Base-by-base conservation (phyloP, 1,140 invertebrate species). In the Brachionus rubens region DNA sequence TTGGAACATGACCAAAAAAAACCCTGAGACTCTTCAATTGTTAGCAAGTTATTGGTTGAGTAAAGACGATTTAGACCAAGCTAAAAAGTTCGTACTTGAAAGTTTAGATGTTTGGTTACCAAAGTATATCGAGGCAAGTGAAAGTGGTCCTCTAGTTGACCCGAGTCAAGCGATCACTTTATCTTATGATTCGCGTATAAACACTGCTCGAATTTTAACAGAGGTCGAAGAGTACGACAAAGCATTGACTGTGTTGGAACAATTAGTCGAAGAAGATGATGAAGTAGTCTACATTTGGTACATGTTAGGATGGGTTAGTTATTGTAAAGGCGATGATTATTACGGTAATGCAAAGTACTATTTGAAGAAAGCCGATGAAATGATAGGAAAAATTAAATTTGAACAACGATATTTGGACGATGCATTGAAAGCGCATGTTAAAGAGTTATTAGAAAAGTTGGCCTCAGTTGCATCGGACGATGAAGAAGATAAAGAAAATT, bases 1-100 rank as follows among this genome's bases (percentile, higher is more conserved):
- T 79, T 85, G 40, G 77, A 79, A 40, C 56, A 77, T 24, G 84
- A 86, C 40, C 26, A 76, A 6, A n/a, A 79, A 80, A 14, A 86
- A 85, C 78, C 81, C 84, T 7, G 85, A 86, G 77, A 82, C 83
- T 1, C 79, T 81, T 72, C 84, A 85, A 65, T 77, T 82, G 28
- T 80, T 81, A 72, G 83, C 84, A 16, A 84, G 80, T 77, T 85
- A 81, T 65, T 77, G 80, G 10, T 72, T 86, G 21, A 80, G 81
- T 36, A 82, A 82, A 79, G 81, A 82, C n/a, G 78, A 83, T 52
- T 79, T 79, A 78, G 78, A 84, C 62, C 83, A 84, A 78, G 77
- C 77, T 68, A 46, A 77, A 52, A 46, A 62, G 7, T 47, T 24
- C n/a, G 36, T 36, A 19, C 10, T 56, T 12, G 24, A 46, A 3